A percentile compares a stretch with the other conserved stretches of the same genome.
Evolutionary conservation across 2,888 invertebrate species (phyloP).

Genomic region (Rhagonycha lutea): DNA sequence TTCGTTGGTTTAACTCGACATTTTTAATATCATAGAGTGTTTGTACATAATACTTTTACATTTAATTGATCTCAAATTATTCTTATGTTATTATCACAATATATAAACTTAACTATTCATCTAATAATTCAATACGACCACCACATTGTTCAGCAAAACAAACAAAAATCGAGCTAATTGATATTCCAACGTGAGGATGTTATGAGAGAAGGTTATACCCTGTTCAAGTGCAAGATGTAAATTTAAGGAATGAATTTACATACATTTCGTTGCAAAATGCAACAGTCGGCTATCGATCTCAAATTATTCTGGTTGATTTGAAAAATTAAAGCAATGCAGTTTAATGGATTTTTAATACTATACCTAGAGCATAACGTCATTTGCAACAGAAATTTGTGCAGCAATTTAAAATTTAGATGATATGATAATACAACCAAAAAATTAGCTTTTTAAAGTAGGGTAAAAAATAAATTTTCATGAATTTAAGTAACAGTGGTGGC

Average conservation of each 20-base stretch:
- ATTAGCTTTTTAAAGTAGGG: background rate
- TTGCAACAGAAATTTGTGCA: background rate
- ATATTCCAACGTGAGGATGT: background rate
- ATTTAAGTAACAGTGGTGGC: background rate
- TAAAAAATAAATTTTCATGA: background rate
- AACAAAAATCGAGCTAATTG: background rate
- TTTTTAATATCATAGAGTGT: conserved; percentile 17
- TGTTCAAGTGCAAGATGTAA: conserved; percentile 1
- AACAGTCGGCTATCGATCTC: background rate
- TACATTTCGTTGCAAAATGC: background rate
- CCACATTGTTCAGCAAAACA: background rate
- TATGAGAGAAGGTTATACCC: background rate
- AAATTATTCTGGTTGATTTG: background rate
- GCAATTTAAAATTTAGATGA: background rate
- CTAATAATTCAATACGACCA: conserved; percentile 9
- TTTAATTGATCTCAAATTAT: conserved; percentile 27
- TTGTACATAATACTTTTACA: conserved; percentile 30
- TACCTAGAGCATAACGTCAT: background rate
- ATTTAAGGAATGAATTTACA: background rate
- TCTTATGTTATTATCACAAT: conserved; percentile 30
- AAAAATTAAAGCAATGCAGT: background rate
- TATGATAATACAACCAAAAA: background rate
- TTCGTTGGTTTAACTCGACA: conserved; percentile 19
- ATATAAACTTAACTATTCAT: conserved; percentile 20
- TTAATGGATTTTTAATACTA: background rate